phyloP scores from a whole-genome alignment of 2,113 vertebrate species.

The Sprattus sprattus region DNA sequence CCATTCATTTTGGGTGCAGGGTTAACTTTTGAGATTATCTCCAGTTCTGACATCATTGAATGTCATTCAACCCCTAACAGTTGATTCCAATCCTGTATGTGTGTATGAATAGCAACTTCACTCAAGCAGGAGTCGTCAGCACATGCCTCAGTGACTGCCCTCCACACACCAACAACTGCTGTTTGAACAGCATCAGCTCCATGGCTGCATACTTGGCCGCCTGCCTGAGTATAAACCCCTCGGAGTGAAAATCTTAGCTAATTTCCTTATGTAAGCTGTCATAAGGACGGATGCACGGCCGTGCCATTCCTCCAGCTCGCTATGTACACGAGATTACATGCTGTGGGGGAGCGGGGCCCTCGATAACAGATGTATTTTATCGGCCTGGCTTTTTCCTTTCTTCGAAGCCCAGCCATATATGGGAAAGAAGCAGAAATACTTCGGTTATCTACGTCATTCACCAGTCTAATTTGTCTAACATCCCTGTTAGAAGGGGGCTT shows the following conservation, averaged over 20 bases:
- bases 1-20: neutral
- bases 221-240: neutral
- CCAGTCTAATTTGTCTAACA: conserved; percentile 10
- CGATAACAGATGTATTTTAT: conserved; percentile 16
- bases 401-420: neutral
- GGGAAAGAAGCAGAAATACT: neutral
- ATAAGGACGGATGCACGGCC: neutral
- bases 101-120: neutral
- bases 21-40: neutral
- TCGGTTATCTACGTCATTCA: neutral
- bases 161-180: neutral
- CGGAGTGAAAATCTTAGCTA: conserved; percentile 14
- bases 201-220: neutral
- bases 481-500: conserved; percentile 4
- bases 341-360: neutral
- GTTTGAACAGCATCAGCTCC: neutral
- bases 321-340: neutral
- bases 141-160: neutral
- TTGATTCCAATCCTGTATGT: neutral
- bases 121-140: neutral
- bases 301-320: neutral
- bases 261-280: conserved; percentile 17
- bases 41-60: neutral
- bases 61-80: neutral
- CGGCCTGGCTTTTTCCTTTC: neutral